Evolutionary conservation across 2,113 vertebrate genomes (phyloP), one percentile per base, ranked within the genome.

Genomic region (Diphyllodes magnificus): DNA sequence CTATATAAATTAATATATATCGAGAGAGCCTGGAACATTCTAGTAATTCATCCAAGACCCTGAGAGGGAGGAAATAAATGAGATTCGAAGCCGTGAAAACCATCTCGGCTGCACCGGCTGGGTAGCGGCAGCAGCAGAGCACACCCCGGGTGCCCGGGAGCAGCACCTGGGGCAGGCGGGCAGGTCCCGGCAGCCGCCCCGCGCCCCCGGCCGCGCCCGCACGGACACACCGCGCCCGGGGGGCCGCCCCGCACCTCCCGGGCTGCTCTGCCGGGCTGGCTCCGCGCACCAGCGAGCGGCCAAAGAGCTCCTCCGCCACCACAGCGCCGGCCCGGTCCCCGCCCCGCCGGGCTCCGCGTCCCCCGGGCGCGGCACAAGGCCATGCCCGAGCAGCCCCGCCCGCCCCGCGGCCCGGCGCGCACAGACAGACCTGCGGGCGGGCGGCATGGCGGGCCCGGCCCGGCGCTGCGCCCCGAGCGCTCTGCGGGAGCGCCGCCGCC

Each of bases 21-120:
- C 53, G 28, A 61, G 24, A n/a, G 30, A 70, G 70, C 75, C 61
- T 84, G 81, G 95, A 96, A 96, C 81, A 54, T 96, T 96, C 96
- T 78, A 91, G 77, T 39, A 81, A 89, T 39, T 54, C 81, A 89
- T 4, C 68, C 64, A 15, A 66, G 69, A 61, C 10, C 47, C 30
- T 14, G 39, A 25, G 11, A 49, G 12, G 60, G 39, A 49, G 42
- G 64, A 53, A 64, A 70, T 5, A 24, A 72, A 47, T 0, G 42
- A 49, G 75, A 24, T 7, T 37, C 16, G 65, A 56, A 68, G 23
- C 77, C 22, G 40, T 1, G 25, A 15, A 54, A 27, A 60, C 37
- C 76, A 40, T 5, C n/a, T 40, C 31, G 3, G 68, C 64, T 1
- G 14, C 10, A 10, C 0, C 5, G 35, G 44, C 66, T 4, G 57